Percentiles rank a stretch among this genome's conserved stretches.
These are phyloP conservation scores for Diabrotica virgifera DNA, from an alignment of 1,140 invertebrate species.

Conservation along the genomic window DNA sequence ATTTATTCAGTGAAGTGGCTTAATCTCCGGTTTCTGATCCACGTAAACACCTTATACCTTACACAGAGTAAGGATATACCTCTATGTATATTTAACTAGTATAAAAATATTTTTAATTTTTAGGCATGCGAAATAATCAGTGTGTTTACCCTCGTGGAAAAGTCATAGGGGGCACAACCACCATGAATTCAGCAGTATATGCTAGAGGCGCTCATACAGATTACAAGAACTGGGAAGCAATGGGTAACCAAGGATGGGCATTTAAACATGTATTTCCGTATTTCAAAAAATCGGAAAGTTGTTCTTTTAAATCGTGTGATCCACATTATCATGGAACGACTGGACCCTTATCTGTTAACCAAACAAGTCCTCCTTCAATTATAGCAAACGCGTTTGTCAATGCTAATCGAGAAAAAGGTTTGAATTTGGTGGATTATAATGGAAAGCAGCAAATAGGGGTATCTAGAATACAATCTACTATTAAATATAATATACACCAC, in stretches of 20 bases:
- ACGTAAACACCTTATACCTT: too few relatives aligned
- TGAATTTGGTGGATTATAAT: constrained; percentile 24
- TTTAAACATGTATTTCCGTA: constrained; percentile 61
- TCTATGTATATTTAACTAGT: too few relatives aligned
- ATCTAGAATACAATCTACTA: constrained; percentile 19
- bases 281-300: constrained; percentile 56
- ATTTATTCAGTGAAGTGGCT: too few relatives aligned
- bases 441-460: constrained; percentile 35
- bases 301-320: constrained; percentile 1
- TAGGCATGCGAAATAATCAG: constrained; percentile 52
- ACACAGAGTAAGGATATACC: too few relatives aligned
- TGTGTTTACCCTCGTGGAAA: constrained; percentile 62
- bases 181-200: constrained; percentile 88
- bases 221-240: constrained; percentile 62
- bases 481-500: not conserved
- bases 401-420: constrained; percentile 45
- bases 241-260: constrained; percentile 60
- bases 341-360: constrained; percentile 16
- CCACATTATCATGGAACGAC: constrained; percentile 15
- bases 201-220: constrained; percentile 70
- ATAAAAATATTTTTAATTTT: too few relatives aligned
- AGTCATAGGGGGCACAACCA: constrained; percentile 69
- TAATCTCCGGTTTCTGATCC: too few relatives aligned
- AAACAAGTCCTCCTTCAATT: not conserved
- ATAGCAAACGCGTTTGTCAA: constrained; percentile 12